Base-by-base conservation (phyloP, 2,113 vertebrate genomes). In the Onychostruthus taczanowskii region DNA sequence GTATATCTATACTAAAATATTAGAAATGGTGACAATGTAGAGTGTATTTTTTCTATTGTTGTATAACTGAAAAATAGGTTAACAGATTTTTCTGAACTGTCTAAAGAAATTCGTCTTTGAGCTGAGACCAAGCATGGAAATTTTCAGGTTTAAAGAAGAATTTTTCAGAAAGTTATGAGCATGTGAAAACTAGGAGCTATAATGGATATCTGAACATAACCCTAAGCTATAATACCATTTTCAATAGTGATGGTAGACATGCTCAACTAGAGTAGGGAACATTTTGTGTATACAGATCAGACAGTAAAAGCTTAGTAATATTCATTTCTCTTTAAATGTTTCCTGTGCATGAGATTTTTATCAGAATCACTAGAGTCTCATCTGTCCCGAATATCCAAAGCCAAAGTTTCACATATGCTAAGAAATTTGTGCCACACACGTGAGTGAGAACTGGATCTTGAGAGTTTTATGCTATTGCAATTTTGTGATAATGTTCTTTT, bases 91-190 rank as follows among this genome's bases (percentile, higher is more conserved):
- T 10, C 86, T 95, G 44, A 88, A 84, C 88, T 96, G 87, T 96
- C 95, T 93, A 93, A 95, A 96, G 81, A 94, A 96, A 96, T 93
- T 91, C 14, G n/a, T 96, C 81, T 96, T 93, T 95, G 78, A 95
- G 56, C 89, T 95, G 95, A 95, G 73, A 94, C 84, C 88, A 91
- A 96, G 91, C 87, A 89, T 96, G 79, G 78, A 95, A 96, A 95
- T 96, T 95, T 95, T 95, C 78, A 94, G 24, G 82, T 95, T 79
- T 91, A 97, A 95, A 95, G 90, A 86, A 91, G 47, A 95, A 88
- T 90, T 95, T 95, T 95, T 96, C 70, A 91, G 79, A 92, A 95
- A 95, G 91, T 94, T 91, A 95, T 95, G 85, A 91, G 81, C 90
- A 86, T 95, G 81, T 92, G 89, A 93, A 96, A 95, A 97, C 69